These are phyloP conservation scores for Pyrocoelia pectoralis DNA, from an alignment of 2,888 invertebrate species.

Conservation along the genomic window DNA sequence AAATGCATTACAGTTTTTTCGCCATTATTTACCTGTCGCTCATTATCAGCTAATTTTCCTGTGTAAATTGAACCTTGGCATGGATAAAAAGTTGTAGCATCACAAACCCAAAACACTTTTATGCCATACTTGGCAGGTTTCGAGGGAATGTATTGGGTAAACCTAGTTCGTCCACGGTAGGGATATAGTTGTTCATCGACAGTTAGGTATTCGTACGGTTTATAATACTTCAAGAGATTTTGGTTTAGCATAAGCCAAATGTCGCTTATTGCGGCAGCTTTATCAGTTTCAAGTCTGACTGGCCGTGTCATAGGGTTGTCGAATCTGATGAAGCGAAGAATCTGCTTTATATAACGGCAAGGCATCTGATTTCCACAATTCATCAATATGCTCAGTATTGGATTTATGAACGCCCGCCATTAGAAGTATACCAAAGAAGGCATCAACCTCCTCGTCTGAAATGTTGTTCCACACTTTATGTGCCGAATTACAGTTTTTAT, in stretches of 20 bases:
- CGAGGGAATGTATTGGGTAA: too few species aligned
- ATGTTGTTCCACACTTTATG: constrained; percentile 1
- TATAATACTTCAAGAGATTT: constrained; percentile 14
- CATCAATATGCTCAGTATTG: constrained; percentile 12
- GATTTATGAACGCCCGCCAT: constrained; percentile 15
- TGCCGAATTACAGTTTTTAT: constrained; percentile 8
- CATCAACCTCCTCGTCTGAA: constrained; percentile 8
- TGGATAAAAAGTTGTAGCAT: too few species aligned
- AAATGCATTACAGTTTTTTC: background rate
- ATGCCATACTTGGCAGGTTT: too few species aligned
- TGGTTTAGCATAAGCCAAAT: constrained; percentile 23
- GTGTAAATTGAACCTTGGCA: too few species aligned
- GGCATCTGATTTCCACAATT: constrained; percentile 14
- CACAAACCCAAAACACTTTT: too few species aligned
- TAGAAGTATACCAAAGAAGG: constrained; percentile 8
- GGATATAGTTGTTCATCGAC: constrained; percentile 10
- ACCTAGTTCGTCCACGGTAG: too few species aligned
- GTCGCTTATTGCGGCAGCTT: constrained; percentile 22
- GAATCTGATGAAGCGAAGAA: constrained; percentile 21
- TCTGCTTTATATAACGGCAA: constrained; percentile 16
- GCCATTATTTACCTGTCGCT: too few species aligned
- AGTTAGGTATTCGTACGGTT: background rate
- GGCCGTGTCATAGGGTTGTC: constrained; percentile 17
- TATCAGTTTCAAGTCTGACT: constrained; percentile 19
- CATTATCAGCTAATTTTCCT: background rate